Evolutionary conservation across 1,140 invertebrate species (phyloP).

Genomic region (Akabosia matsudoensis): DNA sequence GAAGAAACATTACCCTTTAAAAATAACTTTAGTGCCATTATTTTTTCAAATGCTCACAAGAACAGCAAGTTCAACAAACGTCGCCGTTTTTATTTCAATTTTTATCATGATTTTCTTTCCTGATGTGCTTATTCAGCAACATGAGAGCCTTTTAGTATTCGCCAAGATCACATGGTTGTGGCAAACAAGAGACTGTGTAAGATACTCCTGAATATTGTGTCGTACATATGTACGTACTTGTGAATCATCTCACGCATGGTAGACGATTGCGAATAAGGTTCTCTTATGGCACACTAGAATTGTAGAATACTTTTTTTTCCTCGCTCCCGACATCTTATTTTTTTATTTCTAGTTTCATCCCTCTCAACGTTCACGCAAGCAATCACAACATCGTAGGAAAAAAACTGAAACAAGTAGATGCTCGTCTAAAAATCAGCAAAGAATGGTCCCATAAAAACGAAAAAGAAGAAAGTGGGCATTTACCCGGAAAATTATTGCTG

Average conservation of each 20-base stretch:
- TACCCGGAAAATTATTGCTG: not conserved
- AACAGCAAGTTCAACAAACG: too few species aligned
- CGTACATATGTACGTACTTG: not conserved
- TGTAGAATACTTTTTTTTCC: not conserved
- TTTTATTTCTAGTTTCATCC: not conserved
- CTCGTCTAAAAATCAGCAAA: not conserved
- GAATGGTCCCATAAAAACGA: too few species aligned
- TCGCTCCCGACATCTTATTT: not conserved
- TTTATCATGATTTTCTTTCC: too few species aligned
- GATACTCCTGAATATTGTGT: too few species aligned
- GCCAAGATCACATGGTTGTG: not conserved
- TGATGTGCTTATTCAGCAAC: too few species aligned
- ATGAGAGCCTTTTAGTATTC: too few species aligned
- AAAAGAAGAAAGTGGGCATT: not conserved
- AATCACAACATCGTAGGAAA: not conserved
- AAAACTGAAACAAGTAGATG: not conserved
- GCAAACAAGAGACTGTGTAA: too few species aligned
- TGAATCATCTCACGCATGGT: constrained; percentile 13
- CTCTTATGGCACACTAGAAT: not conserved
- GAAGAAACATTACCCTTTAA: too few species aligned
- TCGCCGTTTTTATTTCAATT: too few species aligned
- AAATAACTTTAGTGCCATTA: too few species aligned
- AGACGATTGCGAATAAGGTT: not conserved
- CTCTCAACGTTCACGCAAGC: not conserved
- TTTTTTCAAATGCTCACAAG: too few species aligned